Evolutionary conservation across 2,113 vertebrate genomes (phyloP).

Genomic region (Hystrix brachyura): DNA sequence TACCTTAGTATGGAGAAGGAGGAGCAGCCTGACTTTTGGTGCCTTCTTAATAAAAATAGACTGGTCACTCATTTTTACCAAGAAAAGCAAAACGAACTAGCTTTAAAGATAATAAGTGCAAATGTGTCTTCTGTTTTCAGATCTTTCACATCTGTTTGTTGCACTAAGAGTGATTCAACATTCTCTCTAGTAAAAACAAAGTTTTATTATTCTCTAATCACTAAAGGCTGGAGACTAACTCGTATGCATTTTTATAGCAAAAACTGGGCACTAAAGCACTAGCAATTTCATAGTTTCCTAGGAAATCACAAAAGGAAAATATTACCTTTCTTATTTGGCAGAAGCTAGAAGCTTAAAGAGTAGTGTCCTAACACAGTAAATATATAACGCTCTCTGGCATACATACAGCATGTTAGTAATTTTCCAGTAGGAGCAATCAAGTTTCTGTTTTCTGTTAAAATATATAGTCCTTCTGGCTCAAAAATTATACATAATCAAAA

Average conservation of each 20-base stretch:
- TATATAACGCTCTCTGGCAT: background rate
- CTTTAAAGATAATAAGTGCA: slow-evolving; percentile 58
- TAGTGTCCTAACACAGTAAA: background rate
- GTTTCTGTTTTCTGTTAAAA: slow-evolving; percentile 20
- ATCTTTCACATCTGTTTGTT: slow-evolving; percentile 49
- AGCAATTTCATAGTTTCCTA: slow-evolving; percentile 56
- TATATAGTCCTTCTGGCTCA: background rate
- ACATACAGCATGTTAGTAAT: background rate
- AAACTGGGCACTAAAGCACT: slow-evolving; percentile 51
- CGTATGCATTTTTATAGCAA: slow-evolving; percentile 58
- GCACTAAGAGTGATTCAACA: slow-evolving; percentile 50
- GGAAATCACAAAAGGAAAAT: slow-evolving; percentile 72
- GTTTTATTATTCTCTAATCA: slow-evolving; percentile 72
- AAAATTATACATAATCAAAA: slow-evolving; percentile 24
- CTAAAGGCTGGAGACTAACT: slow-evolving; percentile 57
- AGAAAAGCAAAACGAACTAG: slow-evolving; percentile 55
- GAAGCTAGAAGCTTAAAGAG: slow-evolving; percentile 30
- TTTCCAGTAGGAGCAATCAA: background rate
- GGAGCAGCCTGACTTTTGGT: background rate
- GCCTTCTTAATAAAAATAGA: slow-evolving; percentile 42
- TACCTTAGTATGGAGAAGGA: background rate
- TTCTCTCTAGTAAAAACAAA: slow-evolving; percentile 72
- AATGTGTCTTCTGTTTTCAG: slow-evolving; percentile 62
- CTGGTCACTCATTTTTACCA: slow-evolving; percentile 29
- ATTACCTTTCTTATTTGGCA: slow-evolving; percentile 40